Evolutionary conservation across 2,113 vertebrate species (phyloP).

Genomic region (Gorsachius goisagi): DNA sequence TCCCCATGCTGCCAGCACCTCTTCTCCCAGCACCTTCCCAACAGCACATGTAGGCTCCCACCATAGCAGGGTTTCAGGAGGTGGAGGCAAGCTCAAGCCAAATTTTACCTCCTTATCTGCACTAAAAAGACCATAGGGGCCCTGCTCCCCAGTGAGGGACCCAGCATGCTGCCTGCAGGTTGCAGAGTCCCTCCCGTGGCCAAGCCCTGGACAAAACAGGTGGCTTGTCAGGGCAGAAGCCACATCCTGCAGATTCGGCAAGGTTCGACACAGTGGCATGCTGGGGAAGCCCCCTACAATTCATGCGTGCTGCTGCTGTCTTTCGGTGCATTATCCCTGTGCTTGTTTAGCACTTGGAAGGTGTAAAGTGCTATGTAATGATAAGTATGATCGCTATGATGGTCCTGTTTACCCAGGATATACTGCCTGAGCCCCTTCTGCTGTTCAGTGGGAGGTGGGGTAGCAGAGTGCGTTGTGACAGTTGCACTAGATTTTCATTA

Average conservation of each 20-base stretch:
- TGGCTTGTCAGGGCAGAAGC: background rate
- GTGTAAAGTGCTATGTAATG: conserved; percentile 14
- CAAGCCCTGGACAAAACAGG: fast-evolving
- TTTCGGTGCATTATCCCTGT: background rate
- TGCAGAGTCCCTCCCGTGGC: background rate
- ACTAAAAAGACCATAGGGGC: background rate
- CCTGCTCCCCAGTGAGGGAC: fast-evolving
- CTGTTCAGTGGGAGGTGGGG: background rate
- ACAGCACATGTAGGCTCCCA: fast-evolving
- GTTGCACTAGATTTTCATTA: conserved; percentile 66
- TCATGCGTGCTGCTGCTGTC: background rate
- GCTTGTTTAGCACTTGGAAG: conserved; percentile 13
- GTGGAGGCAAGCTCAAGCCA: background rate
- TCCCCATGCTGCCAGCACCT: background rate
- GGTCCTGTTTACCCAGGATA: conserved; percentile 37
- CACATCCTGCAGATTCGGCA: background rate
- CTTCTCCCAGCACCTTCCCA: background rate
- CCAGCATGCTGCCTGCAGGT: background rate
- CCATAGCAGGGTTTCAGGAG: background rate
- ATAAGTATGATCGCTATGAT: conserved; percentile 45
- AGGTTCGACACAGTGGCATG: background rate
- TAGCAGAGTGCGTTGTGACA: conserved; percentile 34
- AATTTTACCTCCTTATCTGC: background rate
- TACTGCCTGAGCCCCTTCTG: conserved; percentile 46
- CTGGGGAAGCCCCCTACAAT: background rate